phyloP scores from a whole-genome alignment of 2,113 vertebrate species.

The Tyrannus savana region DNA sequence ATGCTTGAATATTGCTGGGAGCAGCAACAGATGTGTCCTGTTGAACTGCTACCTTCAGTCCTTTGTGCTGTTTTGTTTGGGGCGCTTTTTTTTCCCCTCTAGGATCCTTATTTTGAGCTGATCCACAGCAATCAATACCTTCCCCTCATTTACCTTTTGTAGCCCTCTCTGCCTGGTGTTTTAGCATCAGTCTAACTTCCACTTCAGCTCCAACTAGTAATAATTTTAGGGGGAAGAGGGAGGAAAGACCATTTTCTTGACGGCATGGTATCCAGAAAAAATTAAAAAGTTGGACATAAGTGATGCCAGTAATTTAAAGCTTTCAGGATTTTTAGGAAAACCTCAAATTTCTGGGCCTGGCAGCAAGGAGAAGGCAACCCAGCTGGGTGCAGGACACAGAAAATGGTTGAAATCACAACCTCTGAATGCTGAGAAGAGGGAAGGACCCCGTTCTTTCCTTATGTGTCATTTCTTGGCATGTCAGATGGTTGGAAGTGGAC shows the following conservation, averaged over 20 bases:
- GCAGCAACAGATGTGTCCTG: conserved; percentile 1
- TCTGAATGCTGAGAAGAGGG: neutral
- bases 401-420: neutral
- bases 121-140: neutral
- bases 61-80: neutral
- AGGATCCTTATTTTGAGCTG: neutral
- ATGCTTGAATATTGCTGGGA: neutral
- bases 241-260: neutral
- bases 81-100: accelerated
- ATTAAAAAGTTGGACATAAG: neutral
- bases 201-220: neutral
- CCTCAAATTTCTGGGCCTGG: neutral
- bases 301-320: neutral
- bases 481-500: neutral
- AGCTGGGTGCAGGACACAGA: neutral
- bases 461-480: neutral
- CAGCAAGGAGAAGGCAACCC: neutral
- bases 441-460: neutral
- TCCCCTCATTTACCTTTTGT: neutral
- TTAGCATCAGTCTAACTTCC: neutral
- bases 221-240: neutral
- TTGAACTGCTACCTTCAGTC: neutral
- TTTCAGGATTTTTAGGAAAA: neutral
- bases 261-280: neutral
- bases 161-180: neutral